Conservation (phyloP, 2,888 invertebrate genomes). For the Apamea anceps region DNA sequence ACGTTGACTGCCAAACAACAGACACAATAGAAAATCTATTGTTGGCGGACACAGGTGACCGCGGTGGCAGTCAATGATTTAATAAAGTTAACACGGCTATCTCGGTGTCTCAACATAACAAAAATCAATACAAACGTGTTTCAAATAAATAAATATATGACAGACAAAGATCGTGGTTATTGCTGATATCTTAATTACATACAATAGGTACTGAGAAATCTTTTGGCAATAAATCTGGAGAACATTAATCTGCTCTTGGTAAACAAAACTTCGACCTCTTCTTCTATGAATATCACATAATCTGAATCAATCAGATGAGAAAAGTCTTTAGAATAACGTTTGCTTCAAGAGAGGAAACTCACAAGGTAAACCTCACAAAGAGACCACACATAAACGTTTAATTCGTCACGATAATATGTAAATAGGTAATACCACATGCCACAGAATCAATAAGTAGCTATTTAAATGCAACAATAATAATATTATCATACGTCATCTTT, state of each 20-base stretch:
- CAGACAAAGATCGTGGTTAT: background rate
- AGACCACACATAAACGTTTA: slow-evolving; percentile 15
- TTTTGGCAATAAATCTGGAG: background rate
- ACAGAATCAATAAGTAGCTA: slow-evolving; percentile 8
- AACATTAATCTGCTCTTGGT: background rate
- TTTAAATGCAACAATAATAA: background rate
- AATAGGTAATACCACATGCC: slow-evolving; percentile 8
- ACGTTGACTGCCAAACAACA: no score
- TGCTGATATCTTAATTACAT: background rate
- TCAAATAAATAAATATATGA: slow-evolving; percentile 3
- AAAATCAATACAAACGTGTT: slow-evolving; percentile 6
- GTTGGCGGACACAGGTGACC: no score
- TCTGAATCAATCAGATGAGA: background rate
- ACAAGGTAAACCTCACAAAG: slow-evolving; percentile 49
- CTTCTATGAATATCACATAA: background rate
- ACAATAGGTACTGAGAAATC: background rate
- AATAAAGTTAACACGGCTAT: background rate
- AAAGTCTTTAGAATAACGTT: background rate
- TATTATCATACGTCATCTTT: background rate
- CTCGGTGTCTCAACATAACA: background rate
- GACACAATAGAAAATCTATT: no score
- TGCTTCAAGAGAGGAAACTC: slow-evolving; percentile 20
- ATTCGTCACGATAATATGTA: slow-evolving; percentile 49
- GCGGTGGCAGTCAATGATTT: no score
- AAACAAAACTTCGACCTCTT: no score